phyloP scores from a whole-genome alignment of 2,888 invertebrate species.

The Deladenus siricidicola region DNA sequence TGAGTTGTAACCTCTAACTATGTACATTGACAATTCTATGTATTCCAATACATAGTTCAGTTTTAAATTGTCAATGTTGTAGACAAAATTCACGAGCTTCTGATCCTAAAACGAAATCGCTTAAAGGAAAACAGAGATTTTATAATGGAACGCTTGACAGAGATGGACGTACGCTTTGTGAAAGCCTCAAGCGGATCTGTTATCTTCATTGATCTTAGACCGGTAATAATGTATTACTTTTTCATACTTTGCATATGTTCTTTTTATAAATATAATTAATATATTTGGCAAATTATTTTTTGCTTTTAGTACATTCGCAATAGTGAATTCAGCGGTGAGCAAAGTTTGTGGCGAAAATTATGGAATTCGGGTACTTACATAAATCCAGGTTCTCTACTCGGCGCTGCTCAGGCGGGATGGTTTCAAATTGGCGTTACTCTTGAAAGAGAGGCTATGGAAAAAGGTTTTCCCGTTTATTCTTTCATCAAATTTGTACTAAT shows the following conservation, averaged over 20 bases:
- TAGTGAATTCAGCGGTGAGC: conserved; percentile 2
- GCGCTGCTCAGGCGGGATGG: conserved; percentile 6
- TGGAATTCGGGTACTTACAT: background rate
- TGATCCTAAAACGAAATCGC: background rate
- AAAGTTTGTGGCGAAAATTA: background rate
- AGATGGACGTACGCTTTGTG: conserved; percentile 5
- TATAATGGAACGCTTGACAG: background rate
- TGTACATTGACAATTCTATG: background rate
- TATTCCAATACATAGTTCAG: too few species aligned
- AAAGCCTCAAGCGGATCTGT: background rate
- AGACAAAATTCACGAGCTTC: background rate
- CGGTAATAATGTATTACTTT: background rate
- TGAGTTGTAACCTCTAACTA: conserved; percentile 9
- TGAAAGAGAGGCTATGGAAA: background rate
- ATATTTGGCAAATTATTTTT: too few species aligned
- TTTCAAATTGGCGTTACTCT: conserved; percentile 5
- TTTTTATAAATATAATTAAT: too few species aligned
- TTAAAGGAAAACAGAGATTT: background rate
- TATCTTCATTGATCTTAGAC: background rate
- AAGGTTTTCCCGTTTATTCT: too few species aligned
- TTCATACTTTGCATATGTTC: too few species aligned
- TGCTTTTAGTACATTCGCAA: too few species aligned
- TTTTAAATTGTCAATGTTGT: background rate
- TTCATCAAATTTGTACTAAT: too few species aligned
- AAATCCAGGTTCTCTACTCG: conserved; percentile 6